These are phyloP conservation scores for Drosophila kohkoa DNA, from an alignment of 1,140 invertebrate species.

Conservation along the genomic window DNA sequence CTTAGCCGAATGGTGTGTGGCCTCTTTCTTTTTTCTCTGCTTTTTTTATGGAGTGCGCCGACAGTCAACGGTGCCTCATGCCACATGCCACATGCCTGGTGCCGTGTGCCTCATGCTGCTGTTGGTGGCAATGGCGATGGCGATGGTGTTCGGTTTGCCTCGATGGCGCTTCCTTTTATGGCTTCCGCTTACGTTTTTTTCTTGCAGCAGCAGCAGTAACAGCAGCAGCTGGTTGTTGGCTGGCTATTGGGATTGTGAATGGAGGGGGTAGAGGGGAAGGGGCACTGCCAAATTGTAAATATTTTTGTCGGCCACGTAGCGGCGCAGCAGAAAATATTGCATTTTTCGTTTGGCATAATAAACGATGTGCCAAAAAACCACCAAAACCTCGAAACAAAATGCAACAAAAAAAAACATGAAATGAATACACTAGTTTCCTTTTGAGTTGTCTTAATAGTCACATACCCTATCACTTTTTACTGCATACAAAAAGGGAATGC, in stretches of 20 bases:
- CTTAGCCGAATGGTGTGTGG: slow-evolving; percentile 81
- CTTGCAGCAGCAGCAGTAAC: slow-evolving; percentile 60
- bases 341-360: slow-evolving; percentile 82
- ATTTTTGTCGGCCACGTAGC: slow-evolving; percentile 81
- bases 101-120: slow-evolving; percentile 15
- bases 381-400: slow-evolving; percentile 35
- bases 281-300: slow-evolving; percentile 76
- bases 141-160: slow-evolving; percentile 32
- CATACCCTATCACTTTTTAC: not conserved
- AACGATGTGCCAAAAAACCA: slow-evolving; percentile 73
- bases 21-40: slow-evolving; percentile 43
- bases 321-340: slow-evolving; percentile 81
- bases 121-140: not conserved
- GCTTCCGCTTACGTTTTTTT: slow-evolving; percentile 56
- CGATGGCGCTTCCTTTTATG: slow-evolving; percentile 75
- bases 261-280: slow-evolving; percentile 5
- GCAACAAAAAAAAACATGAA: slow-evolving; percentile 11
- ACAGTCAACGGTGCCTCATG: slow-evolving; percentile 25
- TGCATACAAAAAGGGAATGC: too few species aligned
- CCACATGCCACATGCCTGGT: not conserved
- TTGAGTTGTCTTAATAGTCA: not conserved
- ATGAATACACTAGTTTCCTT: not conserved
- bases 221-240: slow-evolving; percentile 53
- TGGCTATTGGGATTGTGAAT: slow-evolving; percentile 37
- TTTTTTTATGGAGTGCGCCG: slow-evolving; percentile 74